Conservation (phyloP, 2,888 invertebrate species). For the Drosophila koepferae region DNA sequence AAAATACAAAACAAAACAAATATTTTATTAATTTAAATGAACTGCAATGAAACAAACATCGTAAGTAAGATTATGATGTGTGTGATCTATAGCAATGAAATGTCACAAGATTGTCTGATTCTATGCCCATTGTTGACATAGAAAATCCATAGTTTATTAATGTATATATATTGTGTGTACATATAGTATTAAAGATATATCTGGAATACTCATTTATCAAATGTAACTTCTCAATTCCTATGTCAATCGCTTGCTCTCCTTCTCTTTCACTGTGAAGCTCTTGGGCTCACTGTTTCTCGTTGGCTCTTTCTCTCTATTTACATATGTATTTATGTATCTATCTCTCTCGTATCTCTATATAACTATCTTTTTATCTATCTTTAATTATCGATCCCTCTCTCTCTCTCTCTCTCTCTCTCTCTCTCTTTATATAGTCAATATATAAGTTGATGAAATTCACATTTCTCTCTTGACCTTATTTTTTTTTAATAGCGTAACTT, state of each 20-base stretch:
- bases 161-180: no score
- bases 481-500: neutral
- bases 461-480: neutral
- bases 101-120: no score
- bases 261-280: neutral
- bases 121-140: no score
- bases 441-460: neutral
- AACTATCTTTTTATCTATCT: no score
- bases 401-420: neutral
- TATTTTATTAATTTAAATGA: neutral
- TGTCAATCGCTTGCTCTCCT: neutral
- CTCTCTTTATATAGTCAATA: neutral
- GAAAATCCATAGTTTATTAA: neutral
- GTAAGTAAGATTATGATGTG: constrained; percentile 19
- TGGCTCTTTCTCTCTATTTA: no score
- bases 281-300: no score
- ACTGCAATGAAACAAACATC: neutral
- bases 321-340: no score
- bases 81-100: no score
- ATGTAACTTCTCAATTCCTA: neutral
- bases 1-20: neutral
- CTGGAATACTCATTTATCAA: no score
- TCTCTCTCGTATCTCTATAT: no score
- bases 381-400: neutral
- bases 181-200: no score